Evolutionary conservation across 2,797 vertebrate species (phyloP).

Genomic region (Poecilia gillii): DNA sequence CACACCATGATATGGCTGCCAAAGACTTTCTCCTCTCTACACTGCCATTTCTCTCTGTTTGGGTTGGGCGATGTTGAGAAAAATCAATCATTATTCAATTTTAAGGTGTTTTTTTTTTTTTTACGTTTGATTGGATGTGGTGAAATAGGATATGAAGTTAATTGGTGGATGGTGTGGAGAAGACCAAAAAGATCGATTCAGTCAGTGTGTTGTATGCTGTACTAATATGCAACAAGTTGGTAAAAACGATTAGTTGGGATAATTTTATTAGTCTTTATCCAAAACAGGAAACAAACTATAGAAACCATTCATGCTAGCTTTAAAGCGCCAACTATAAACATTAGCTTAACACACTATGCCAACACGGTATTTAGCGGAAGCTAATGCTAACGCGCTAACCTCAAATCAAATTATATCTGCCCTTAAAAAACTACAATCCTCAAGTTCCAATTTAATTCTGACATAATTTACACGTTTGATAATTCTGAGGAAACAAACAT

Average conservation of each 20-base stretch:
- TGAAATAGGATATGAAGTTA: too few species aligned
- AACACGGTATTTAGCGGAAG: too few species aligned
- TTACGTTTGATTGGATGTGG: not conserved
- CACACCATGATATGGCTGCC: conserved; percentile 74
- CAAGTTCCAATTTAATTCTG: too few species aligned
- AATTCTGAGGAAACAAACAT: too few species aligned
- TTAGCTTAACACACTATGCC: too few species aligned
- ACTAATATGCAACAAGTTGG: not conserved
- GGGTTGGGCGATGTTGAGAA: conserved; percentile 53
- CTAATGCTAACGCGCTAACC: too few species aligned
- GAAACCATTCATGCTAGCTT: not conserved
- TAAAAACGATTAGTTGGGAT: not conserved
- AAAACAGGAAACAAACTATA: too few species aligned
- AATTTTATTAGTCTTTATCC: not conserved
- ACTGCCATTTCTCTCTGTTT: conserved; percentile 36
- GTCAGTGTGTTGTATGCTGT: not conserved
- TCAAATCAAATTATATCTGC: too few species aligned
- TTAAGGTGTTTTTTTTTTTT: not conserved
- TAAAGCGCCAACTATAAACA: too few species aligned
- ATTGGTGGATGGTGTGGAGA: too few species aligned
- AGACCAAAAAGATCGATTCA: not conserved
- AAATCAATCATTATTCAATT: not conserved
- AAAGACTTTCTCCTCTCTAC: conserved; percentile 63
- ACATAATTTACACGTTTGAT: too few species aligned
- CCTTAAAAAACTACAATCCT: too few species aligned